A percentile compares a stretch with the other conserved stretches of the same genome.
Conservation (phyloP, 2,797 vertebrate genomes). For the Argyrosomus regius region DNA sequence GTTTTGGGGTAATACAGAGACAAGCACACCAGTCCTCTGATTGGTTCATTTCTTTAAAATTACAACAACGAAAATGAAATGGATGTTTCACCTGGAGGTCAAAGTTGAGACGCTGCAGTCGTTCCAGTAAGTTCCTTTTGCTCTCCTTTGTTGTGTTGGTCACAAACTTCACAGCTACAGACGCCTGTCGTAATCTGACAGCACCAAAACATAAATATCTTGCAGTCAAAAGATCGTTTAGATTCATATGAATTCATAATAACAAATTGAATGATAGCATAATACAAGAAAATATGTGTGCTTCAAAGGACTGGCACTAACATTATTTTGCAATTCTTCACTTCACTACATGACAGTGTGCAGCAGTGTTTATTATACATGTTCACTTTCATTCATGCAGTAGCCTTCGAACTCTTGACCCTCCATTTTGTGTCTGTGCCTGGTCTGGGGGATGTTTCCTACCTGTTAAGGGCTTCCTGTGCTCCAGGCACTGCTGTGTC, state of each 20-base stretch:
- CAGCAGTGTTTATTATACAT: background rate
- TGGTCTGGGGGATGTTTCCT: conserved; percentile 28
- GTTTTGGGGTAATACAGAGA: background rate
- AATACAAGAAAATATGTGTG: background rate
- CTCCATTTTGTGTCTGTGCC: background rate
- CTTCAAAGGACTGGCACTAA: background rate
- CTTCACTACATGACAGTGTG: background rate
- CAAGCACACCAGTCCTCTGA: background rate
- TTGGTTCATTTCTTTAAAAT: conserved; percentile 59
- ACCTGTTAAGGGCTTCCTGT: conserved; percentile 94
- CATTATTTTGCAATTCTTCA: background rate
- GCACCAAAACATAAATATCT: background rate
- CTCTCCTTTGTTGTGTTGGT: conserved; percentile 98
- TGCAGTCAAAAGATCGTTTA: background rate
- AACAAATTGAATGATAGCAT: background rate
- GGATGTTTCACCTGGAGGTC: conserved; percentile 82
- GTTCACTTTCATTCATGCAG: background rate
- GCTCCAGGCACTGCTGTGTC: conserved; percentile 93
- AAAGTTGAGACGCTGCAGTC: conserved; percentile 89
- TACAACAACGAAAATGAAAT: background rate
- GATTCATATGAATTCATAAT: background rate
- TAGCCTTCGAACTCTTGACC: background rate
- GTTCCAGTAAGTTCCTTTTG: conserved; percentile 89
- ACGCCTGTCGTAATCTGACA: conserved; percentile 87
- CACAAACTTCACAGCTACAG: conserved; percentile 91